phyloP scores from a whole-genome alignment of 2,888 invertebrate genomes.

The Teleiodes luculella region DNA sequence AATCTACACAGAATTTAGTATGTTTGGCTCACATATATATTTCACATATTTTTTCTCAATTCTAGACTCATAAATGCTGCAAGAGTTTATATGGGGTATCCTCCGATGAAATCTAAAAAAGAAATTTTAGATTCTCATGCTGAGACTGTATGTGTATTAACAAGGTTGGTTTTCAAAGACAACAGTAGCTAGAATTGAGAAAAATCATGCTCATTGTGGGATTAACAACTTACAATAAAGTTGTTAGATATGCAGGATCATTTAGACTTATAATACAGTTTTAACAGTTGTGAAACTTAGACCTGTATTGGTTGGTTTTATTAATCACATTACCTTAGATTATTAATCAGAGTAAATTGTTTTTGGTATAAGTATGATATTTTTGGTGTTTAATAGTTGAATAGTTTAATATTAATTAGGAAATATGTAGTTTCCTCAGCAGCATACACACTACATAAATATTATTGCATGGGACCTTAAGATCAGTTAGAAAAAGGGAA shows the following conservation, averaged over 20 bases:
- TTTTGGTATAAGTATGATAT: too few relatives aligned
- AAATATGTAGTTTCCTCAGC: too few relatives aligned
- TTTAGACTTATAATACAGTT: too few relatives aligned
- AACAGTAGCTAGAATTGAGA: conserved; percentile 55
- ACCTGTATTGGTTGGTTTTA: not conserved
- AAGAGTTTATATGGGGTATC: conserved; percentile 28
- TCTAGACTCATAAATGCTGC: conserved; percentile 52
- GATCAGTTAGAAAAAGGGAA: too few relatives aligned
- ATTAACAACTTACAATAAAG: not conserved
- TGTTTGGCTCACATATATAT: not conserved
- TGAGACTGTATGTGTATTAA: conserved; percentile 46
- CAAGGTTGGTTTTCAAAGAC: conserved; percentile 47
- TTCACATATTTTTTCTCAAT: conserved; percentile 49
- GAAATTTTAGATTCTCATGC: conserved; percentile 49
- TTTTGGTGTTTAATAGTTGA: too few relatives aligned
- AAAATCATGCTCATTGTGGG: conserved; percentile 22
- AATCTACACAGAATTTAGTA: not conserved
- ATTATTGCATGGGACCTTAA: too few relatives aligned
- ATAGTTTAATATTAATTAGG: too few relatives aligned
- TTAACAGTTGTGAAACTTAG: not conserved
- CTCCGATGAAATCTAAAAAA: conserved; percentile 39
- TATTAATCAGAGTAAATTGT: too few relatives aligned
- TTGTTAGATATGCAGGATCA: too few relatives aligned
- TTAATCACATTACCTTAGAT: too few relatives aligned
- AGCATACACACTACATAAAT: too few relatives aligned